Evolutionary conservation across 2,888 invertebrate species (phyloP).

Genomic region (Pristionchus fissidentatus): DNA sequence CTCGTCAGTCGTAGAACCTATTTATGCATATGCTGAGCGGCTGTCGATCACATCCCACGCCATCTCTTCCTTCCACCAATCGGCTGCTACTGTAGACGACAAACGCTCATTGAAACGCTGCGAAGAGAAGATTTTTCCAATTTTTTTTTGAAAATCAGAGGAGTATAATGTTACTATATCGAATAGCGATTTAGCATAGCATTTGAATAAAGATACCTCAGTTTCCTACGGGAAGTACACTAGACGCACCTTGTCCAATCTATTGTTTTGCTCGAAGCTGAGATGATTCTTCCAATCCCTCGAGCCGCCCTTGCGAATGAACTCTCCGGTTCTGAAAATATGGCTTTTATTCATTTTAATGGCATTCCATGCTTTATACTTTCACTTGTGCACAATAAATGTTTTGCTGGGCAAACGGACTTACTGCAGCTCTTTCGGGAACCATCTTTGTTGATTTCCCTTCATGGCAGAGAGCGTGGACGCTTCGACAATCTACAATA

Average conservation of each 20-base stretch:
- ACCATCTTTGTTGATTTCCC: conserved; percentile 72
- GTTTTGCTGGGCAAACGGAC: no score
- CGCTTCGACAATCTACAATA: conserved; percentile 66
- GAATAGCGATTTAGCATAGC: no score
- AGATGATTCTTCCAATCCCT: conserved; percentile 74
- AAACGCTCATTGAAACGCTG: conserved; percentile 47
- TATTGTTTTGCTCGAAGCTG: conserved; percentile 70
- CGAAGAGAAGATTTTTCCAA: no score
- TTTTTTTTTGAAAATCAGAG: not conserved
- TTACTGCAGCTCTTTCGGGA: conserved; percentile 62
- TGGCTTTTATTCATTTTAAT: not conserved
- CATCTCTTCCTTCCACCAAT: conserved; percentile 60
- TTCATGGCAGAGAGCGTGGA: conserved; percentile 72
- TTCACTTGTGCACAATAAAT: no score
- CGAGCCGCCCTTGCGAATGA: conserved; percentile 73
- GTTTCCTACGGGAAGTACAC: not conserved
- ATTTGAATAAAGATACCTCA: not conserved
- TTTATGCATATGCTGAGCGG: no score
- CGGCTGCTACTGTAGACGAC: conserved; percentile 56
- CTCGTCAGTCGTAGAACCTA: no score
- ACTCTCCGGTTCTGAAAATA: conserved; percentile 64
- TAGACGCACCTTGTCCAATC: conserved; percentile 59
- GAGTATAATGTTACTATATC: not conserved
- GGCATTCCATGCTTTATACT: not conserved
- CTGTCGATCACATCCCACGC: no score